Evolutionary conservation across 2,113 vertebrate species (phyloP), one percentile per base, ranked within the genome.

Genomic region (Rhinolophus sinicus): DNA sequence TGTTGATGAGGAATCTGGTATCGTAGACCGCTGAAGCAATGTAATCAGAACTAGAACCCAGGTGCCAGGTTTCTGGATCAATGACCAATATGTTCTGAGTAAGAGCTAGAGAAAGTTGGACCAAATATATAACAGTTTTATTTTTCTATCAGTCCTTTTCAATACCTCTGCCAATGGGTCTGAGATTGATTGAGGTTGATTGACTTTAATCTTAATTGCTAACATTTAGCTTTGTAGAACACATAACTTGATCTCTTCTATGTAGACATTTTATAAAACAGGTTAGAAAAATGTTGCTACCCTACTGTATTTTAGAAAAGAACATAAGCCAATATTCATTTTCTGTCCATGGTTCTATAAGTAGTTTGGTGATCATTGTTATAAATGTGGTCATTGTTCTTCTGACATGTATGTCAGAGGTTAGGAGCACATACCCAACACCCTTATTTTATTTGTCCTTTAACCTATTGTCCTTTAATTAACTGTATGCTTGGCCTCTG

Each of bases 121-220:
- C 35, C 26, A 89, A 96, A 77, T 67, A 56, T 9, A 1, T 35
- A 76, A 82, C 30, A 75, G 38, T 92, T 89, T 96, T 94, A 52
- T 75, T 95, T 96, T 93, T 75, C 67, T 33, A 54, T 19, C 60
- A 81, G 21, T 88, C 35, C 58, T 77, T 78, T 85, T 84, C 87
- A 96, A 38, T 67, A 56, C 0, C 1, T 94, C 38, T 92, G 64
- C 67, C 85, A n/a, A 12, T 62, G 11, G 76, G 62, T 67, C 67
- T 96, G 82, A 93, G 82, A 93, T 76, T 83, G 90, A 95, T 18
- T 56, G 40, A 64, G 62, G 62, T 26, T 93, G 50, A 93, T 62
- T 85, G 82, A 82, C 88, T 93, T 95, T 93, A 83, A 86, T 64
- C 35, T 92, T 90, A 67, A 75, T 76, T 77, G 44, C 21, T 64